Evolutionary conservation across 2,797 vertebrate species (phyloP).

Genomic region (Sebastes goodei): DNA sequence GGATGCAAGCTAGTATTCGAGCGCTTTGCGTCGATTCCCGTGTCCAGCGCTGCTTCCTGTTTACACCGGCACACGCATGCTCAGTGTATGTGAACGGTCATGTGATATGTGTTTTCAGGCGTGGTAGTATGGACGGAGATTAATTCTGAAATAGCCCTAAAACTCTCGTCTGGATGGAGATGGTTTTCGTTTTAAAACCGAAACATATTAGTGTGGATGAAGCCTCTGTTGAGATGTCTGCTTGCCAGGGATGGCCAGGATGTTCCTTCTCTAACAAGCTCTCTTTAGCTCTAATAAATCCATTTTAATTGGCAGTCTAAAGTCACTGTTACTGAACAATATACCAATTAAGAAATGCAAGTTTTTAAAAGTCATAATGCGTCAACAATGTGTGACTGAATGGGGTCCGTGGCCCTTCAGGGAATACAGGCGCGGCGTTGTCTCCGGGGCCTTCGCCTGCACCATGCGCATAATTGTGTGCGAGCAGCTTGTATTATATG

Average conservation of each 20-base stretch:
- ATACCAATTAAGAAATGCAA: slow-evolving; percentile 12
- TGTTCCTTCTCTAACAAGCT: not conserved
- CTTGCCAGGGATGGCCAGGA: not conserved
- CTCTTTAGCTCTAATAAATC: slow-evolving; percentile 30
- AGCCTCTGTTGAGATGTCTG: not conserved
- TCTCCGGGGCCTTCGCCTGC: slow-evolving; percentile 10
- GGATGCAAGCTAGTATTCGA: no score
- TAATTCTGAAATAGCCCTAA: no score
- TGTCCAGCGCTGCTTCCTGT: no score
- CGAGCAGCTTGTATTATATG: slow-evolving; percentile 22
- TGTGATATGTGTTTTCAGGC: no score
- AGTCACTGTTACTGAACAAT: slow-evolving; percentile 1
- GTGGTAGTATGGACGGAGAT: no score
- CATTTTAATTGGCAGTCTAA: slow-evolving; percentile 22
- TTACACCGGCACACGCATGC: no score
- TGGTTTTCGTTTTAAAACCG: no score
- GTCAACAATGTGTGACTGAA: slow-evolving; percentile 25
- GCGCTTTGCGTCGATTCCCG: no score
- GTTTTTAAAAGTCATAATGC: not conserved
- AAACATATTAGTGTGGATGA: no score
- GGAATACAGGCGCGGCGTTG: not conserved
- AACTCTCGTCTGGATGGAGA: no score
- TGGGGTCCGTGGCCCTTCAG: slow-evolving; percentile 31
- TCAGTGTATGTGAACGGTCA: no score
- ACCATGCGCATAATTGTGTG: not conserved